Percentiles rank a stretch among this genome's conserved stretches.
phyloP scores from a whole-genome alignment of 2,797 vertebrate genomes.

The Acridotheres tristis region DNA sequence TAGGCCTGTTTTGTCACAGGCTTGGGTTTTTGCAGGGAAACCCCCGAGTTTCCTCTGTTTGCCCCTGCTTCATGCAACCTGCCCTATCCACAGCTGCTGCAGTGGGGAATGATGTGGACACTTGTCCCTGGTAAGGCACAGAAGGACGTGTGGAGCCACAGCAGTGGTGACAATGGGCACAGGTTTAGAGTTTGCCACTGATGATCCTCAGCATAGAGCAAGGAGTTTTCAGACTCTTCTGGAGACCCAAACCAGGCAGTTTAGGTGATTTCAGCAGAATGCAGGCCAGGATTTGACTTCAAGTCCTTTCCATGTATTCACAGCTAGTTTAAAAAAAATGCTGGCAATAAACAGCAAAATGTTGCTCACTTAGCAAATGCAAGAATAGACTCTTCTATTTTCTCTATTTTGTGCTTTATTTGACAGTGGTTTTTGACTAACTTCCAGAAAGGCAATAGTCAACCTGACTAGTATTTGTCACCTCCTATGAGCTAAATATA shows the following conservation, averaged over 20 bases:
- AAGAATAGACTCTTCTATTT: background rate
- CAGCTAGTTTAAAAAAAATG: background rate
- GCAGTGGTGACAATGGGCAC: background rate
- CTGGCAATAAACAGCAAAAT: background rate
- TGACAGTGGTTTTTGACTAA: slow-evolving; percentile 6
- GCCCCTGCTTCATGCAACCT: background rate
- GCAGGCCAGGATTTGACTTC: background rate
- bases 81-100: background rate
- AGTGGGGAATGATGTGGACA: background rate
- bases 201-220: rapidly evolving
- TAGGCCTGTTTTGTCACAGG: background rate
- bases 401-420: background rate
- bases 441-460: slow-evolving; percentile 30
- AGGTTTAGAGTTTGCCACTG: background rate
- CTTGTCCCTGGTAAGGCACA: background rate
- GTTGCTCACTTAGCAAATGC: background rate
- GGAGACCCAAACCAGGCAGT: background rate
- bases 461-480: slow-evolving; percentile 28
- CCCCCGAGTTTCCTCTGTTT: background rate
- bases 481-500: slow-evolving; percentile 44
- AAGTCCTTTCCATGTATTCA: background rate
- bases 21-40: background rate
- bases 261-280: background rate
- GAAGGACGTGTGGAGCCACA: rapidly evolving
- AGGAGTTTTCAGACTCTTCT: background rate